A percentile compares a stretch with the other conserved stretches of the same genome.
Conservation (phyloP, 23 tunicate genomes). For the Phallusia fumigata region DNA sequence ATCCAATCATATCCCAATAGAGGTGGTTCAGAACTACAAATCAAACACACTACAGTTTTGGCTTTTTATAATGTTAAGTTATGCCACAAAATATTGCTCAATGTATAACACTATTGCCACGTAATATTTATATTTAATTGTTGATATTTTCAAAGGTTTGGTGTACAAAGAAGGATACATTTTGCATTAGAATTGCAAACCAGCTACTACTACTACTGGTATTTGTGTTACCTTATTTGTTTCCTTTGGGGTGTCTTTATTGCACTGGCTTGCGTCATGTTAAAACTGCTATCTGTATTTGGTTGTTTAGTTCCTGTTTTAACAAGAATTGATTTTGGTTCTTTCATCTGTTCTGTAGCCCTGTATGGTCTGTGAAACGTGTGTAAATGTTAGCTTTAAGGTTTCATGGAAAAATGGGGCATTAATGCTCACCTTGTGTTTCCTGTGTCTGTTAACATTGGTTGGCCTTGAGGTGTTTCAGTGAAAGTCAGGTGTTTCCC, state of each 20-base stretch:
- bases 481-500: neutral
- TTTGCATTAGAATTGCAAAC: too few relatives aligned
- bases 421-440: neutral
- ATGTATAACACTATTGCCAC: too few relatives aligned
- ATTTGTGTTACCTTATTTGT: neutral
- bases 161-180: too few relatives aligned
- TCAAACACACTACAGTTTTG: neutral
- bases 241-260: neutral
- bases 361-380: neutral
- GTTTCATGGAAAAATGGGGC: neutral
- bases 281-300: neutral
- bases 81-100: too few relatives aligned
- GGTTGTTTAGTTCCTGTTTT: neutral
- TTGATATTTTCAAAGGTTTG: too few relatives aligned
- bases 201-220: neutral
- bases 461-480: slow-evolving; percentile 10
- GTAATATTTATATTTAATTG: too few relatives aligned
- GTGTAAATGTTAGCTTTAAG: neutral
- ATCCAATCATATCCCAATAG: slow-evolving; percentile 93
- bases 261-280: neutral
- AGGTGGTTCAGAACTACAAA: slow-evolving; percentile 27
- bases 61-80: too few relatives aligned
- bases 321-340: slow-evolving; percentile 12
- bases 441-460: slow-evolving; percentile 9
- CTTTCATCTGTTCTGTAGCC: neutral